These are phyloP conservation scores for Philhelius pedissequus DNA, from an alignment of 2,888 invertebrate species.

Conservation along the genomic window DNA sequence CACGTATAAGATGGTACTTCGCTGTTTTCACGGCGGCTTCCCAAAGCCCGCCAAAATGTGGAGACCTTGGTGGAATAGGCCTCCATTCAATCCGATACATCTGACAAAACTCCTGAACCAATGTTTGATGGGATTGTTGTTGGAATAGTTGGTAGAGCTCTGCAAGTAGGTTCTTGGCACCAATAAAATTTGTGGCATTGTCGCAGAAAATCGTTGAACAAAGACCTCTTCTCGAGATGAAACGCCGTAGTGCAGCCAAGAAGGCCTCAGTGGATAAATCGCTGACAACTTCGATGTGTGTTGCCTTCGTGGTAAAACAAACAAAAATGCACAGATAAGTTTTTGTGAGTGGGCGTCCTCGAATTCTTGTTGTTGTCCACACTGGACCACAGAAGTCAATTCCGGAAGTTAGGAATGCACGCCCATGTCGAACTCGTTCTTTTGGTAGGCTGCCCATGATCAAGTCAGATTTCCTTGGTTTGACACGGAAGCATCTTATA, in stretches of 20 bases:
- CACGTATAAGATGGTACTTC: conserved; percentile 2
- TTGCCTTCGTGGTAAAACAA: background rate
- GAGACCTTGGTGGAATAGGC: background rate
- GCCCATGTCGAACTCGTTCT: background rate
- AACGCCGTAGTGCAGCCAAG: background rate
- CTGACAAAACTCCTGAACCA: background rate
- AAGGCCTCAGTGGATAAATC: background rate
- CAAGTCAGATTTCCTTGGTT: background rate
- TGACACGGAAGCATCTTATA: conserved; percentile 19
- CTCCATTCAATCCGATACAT: background rate
- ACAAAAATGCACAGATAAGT: background rate
- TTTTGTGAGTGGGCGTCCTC: background rate
- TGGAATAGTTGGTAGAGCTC: background rate
- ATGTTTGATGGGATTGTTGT: background rate
- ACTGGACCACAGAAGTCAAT: conserved; percentile 4
- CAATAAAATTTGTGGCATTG: conserved; percentile 25
- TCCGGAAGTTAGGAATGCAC: background rate
- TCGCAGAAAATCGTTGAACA: conserved; percentile 17
- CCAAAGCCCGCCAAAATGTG: conserved; percentile 4
- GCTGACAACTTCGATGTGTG: background rate
- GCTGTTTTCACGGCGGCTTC: background rate
- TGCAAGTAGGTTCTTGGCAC: conserved; percentile 5
- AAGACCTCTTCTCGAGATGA: conserved; percentile 17
- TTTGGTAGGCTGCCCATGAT: conserved; percentile 1
- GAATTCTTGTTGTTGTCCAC: background rate